Evolutionary conservation across 1,140 invertebrate genomes (phyloP).

Genomic region (Leptoteleia sp.): DNA sequence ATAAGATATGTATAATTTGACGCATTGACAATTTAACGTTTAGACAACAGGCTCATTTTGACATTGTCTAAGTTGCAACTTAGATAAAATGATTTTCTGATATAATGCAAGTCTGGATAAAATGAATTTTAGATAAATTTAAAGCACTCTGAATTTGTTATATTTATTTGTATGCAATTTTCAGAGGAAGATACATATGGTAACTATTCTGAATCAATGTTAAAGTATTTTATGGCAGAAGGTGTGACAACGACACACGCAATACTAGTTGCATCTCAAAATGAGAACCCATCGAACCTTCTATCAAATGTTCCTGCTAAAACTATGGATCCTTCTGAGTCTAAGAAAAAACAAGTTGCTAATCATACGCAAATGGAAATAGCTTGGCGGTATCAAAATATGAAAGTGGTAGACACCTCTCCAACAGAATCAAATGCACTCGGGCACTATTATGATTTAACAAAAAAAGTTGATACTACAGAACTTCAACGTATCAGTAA

Average conservation of each 20-base stretch:
- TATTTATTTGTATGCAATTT: constrained; percentile 68
- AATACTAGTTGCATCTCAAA: constrained; percentile 87
- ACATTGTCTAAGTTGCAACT: too few species aligned
- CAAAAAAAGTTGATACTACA: constrained; percentile 85
- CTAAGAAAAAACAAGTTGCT: constrained; percentile 33
- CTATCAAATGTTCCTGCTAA: constrained; percentile 82
- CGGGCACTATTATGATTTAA: constrained; percentile 91
- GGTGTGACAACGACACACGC: constrained; percentile 87
- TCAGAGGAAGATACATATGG: constrained; percentile 90
- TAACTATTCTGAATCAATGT: constrained; percentile 87
- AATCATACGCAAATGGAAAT: constrained; percentile 87
- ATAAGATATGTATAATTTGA: too few species aligned
- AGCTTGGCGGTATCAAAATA: constrained; percentile 92
- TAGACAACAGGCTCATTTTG: too few species aligned
- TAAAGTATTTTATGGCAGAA: constrained; percentile 92
- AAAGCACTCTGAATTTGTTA: too few species aligned
- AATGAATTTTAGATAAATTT: too few species aligned
- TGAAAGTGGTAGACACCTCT: constrained; percentile 85
- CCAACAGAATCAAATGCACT: constrained; percentile 80
- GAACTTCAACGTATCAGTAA: constrained; percentile 82
- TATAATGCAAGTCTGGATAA: too few species aligned
- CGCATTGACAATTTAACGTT: too few species aligned
- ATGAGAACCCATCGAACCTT: constrained; percentile 85
- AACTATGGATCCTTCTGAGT: constrained; percentile 66
- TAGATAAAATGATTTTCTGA: too few species aligned